These are phyloP conservation scores for Gymnocypris eckloni DNA, from an alignment of 2,797 vertebrate species.

Conservation along the genomic window DNA sequence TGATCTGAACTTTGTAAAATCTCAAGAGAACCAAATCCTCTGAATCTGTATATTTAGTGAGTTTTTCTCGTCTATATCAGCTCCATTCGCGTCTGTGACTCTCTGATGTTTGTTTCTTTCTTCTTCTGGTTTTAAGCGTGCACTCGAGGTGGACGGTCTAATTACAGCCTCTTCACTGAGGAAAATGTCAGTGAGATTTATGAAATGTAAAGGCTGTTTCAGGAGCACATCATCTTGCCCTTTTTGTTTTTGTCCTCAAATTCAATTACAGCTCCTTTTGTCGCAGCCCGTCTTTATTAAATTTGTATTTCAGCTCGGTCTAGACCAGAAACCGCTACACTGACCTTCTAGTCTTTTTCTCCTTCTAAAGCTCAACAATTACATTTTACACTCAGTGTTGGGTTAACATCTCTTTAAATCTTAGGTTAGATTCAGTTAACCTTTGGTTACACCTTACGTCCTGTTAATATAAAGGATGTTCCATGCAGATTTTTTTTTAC, in stretches of 20 bases:
- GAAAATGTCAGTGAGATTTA: constrained; percentile 61
- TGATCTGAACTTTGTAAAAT: not conserved
- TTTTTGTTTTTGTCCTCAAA: constrained; percentile 53
- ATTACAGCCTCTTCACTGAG: constrained; percentile 46
- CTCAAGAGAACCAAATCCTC: too few species aligned
- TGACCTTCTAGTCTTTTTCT: constrained; percentile 10
- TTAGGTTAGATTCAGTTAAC: not conserved
- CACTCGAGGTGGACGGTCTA: constrained; percentile 50
- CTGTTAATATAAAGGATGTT: not conserved
- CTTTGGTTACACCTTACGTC: not conserved
- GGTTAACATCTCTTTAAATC: not conserved
- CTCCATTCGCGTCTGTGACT: not conserved
- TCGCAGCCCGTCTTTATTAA: constrained; percentile 43
- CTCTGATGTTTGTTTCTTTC: not conserved
- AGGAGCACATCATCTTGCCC: constrained; percentile 39
- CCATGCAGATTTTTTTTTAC: too few species aligned
- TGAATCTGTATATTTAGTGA: not conserved
- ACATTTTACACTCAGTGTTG: not conserved
- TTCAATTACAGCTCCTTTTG: constrained; percentile 56
- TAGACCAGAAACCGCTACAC: not conserved
- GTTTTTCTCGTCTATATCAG: not conserved
- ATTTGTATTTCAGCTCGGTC: constrained; percentile 29
- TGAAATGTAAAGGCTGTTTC: constrained; percentile 50
- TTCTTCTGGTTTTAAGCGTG: not conserved
- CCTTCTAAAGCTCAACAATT: not conserved